Base-by-base conservation (phyloP, 2,888 invertebrate species). In the Agriopis aurantiaria region DNA sequence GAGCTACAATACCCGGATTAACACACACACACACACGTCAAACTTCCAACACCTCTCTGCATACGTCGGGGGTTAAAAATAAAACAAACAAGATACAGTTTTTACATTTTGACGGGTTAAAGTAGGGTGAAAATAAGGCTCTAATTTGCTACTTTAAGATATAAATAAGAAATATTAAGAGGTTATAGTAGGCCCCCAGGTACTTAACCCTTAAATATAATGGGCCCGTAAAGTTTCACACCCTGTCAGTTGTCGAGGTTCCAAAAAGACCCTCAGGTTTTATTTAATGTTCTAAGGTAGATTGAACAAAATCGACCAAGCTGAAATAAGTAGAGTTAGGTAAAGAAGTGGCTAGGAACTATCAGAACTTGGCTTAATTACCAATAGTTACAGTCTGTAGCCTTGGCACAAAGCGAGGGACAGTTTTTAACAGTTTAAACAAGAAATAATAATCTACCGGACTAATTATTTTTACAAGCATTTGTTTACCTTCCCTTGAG, bases 171-270 rank as follows among this genome's bases (percentile, higher is more conserved):
- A 33, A 33, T 0, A 23, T 52, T 52, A 52, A 9, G 23, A 52
- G 23, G 52, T 23, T 52, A 23, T 23, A 23, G 52, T 52, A 52
- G 52, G 23, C 52, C 52, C 52, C 12, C 40, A 66, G 66, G 73
- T 74, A 71, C 64, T 72, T 71, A 72, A 69, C 68, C 74, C 72
- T 70, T 69, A 60, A 71, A 69, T 63, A 66, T 66, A 73, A 72
- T 67, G 66, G 73, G 52, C 61, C 64, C 69, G 57, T 70, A 75
- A 71, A 72, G 69, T 71, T 72, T 71, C 69, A 72, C 68, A 69
- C 64, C 9, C 59, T 65, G 58, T 57, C 70, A 65, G 65, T 66
- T 68, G 17, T 51, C 51, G 52, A 55, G 57, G 52, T 52, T 43
- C 45, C n/a, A 53, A 62, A 52, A 60, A 51, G 12, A 43, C 53